Evolutionary conservation across 64 coral and sea anemone genomes (phyloP).

Genomic region (Platygyra sinensis): DNA sequence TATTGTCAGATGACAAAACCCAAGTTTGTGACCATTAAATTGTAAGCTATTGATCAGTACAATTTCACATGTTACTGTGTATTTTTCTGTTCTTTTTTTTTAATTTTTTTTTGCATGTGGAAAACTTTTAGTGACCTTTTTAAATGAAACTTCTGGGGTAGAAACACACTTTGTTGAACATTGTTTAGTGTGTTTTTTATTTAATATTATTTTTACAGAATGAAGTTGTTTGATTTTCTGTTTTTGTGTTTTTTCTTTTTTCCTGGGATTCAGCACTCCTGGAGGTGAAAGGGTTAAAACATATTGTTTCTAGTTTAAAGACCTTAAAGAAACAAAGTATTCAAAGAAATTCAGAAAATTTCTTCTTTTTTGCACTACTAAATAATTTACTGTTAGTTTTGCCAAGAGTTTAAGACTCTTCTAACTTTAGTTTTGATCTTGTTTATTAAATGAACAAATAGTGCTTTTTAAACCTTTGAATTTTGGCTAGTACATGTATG

Average conservation of each 20-base stretch:
- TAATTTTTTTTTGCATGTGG: neutral
- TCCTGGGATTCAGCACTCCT: neutral
- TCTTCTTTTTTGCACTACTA: neutral
- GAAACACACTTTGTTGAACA: too few relatives aligned
- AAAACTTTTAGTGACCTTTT: too few relatives aligned
- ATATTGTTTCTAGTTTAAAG: neutral
- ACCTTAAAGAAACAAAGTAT: neutral
- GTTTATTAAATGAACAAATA: neutral
- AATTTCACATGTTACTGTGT: neutral
- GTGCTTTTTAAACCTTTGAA: neutral
- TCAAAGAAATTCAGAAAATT: neutral
- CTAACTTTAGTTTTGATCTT: neutral
- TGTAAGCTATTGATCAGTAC: neutral
- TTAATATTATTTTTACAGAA: too few relatives aligned
- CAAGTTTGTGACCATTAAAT: too few relatives aligned
- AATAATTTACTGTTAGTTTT: neutral
- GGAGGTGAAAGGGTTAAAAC: neutral
- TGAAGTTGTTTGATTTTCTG: too few relatives aligned
- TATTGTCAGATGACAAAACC: too few relatives aligned
- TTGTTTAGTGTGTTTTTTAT: too few relatives aligned
- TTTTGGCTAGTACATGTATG: neutral
- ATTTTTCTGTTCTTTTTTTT: neutral
- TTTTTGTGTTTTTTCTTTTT: neutral
- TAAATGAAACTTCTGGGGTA: too few relatives aligned
- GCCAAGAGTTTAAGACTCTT: neutral